phyloP scores from a whole-genome alignment of 37 sponge, comb jelly and placozoan species.

The Haliclona indistincta region DNA sequence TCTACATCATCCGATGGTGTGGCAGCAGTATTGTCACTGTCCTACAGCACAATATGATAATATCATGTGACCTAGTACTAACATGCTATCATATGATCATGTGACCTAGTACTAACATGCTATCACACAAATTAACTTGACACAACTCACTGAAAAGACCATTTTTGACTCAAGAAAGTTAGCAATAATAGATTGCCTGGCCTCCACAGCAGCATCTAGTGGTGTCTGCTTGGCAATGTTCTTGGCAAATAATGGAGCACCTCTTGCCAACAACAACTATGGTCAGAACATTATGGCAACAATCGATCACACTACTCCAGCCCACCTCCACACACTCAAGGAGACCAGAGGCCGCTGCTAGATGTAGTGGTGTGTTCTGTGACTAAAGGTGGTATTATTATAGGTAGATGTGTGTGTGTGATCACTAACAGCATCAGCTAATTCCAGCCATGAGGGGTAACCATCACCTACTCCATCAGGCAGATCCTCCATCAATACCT shows the following conservation, averaged over 20 bases:
- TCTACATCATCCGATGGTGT: no score
- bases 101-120: not conserved
- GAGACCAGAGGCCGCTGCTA: constrained; percentile 76
- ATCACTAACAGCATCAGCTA: not conserved
- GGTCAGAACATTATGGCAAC: not conserved
- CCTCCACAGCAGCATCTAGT: constrained; percentile 61
- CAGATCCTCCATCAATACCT: constrained; percentile 37
- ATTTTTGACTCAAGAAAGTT: constrained; percentile 76
- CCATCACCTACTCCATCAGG: not conserved
- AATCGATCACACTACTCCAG: not conserved
- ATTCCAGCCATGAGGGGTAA: not conserved
- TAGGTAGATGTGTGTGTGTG: not conserved
- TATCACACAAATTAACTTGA: not conserved
- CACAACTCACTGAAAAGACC: constrained; percentile 50
- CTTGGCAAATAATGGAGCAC: constrained; percentile 61
- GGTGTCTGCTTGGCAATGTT: constrained; percentile 74
- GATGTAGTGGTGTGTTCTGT: constrained; percentile 76
- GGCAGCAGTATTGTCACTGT: no score
- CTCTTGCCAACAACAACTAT: constrained; percentile 71
- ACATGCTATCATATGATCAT: not conserved
- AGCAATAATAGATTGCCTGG: constrained; percentile 70
- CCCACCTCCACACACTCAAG: constrained; percentile 79
- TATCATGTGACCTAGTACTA: not conserved
- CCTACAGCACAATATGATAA: not conserved
- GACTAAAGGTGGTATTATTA: constrained; percentile 6